phyloP scores from a whole-genome alignment of 2,888 invertebrate genomes.

The Microchrysa polita region DNA sequence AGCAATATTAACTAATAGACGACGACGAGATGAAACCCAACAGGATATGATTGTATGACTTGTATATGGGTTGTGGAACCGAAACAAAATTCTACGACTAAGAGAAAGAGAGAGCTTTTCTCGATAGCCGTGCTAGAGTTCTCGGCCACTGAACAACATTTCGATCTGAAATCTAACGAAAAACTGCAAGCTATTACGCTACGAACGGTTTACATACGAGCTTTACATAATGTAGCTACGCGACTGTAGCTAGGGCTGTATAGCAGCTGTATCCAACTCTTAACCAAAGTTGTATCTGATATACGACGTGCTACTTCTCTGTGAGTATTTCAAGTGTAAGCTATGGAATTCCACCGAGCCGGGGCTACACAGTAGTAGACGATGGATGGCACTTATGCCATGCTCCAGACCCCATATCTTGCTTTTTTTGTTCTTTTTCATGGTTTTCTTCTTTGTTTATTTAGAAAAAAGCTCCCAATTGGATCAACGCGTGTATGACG shows the following conservation, averaged over 20 bases:
- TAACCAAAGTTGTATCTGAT: not conserved
- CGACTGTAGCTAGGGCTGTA: not conserved
- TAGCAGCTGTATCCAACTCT: not conserved
- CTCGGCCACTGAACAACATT: constrained; percentile 42
- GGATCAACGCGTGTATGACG: not conserved
- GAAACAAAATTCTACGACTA: not conserved
- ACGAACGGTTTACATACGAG: constrained; percentile 37
- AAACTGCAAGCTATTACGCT: constrained; percentile 48
- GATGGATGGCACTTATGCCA: not conserved
- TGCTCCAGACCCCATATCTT: constrained; percentile 30
- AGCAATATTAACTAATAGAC: no score
- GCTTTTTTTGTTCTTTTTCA: not conserved
- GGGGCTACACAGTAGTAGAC: no score
- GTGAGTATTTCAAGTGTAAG: constrained; percentile 13
- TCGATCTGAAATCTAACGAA: constrained; percentile 47
- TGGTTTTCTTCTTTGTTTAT: no score
- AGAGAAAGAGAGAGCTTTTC: no score
- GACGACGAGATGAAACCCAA: no score
- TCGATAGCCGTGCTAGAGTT: not conserved
- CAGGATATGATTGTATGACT: no score
- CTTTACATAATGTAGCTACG: constrained; percentile 37
- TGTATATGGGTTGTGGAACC: not conserved
- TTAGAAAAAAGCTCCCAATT: constrained; percentile 30
- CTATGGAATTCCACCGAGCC: constrained; percentile 37
- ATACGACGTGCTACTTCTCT: constrained; percentile 13